Evolutionary conservation across 2,797 vertebrate genomes (phyloP).

Genomic region (Falco concolor): DNA sequence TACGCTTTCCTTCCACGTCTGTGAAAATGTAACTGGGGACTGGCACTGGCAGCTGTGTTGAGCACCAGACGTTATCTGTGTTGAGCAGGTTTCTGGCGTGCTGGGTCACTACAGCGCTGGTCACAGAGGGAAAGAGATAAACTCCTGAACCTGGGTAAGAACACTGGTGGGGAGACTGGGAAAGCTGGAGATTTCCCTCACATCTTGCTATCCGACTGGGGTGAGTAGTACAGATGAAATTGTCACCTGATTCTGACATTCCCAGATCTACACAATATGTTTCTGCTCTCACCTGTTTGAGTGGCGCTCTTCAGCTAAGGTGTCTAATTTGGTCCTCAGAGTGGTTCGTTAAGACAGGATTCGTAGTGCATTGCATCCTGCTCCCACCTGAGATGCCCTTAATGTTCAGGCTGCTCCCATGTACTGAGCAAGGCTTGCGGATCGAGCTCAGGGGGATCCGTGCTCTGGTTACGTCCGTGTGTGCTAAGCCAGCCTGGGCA

Average conservation of each 20-base stretch:
- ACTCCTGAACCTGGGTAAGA: neutral
- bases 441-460: neutral
- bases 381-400: neutral
- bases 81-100: neutral
- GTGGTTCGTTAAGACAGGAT: neutral
- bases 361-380: neutral
- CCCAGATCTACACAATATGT: neutral
- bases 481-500: neutral
- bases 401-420: neutral
- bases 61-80: neutral
- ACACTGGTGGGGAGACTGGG: neutral
- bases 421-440: neutral
- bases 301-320: neutral
- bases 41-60: rapidly evolving
- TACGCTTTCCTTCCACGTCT: neutral
- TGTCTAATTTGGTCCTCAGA: neutral
- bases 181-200: neutral
- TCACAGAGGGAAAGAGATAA: neutral
- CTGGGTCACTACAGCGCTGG: neutral
- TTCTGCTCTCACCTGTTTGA: neutral
- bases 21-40: neutral
- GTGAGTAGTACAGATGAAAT: neutral
- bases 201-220: neutral
- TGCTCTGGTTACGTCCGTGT: rapidly evolving
- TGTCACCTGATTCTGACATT: neutral